These are phyloP conservation scores for Tenodera sinensis DNA, from an alignment of 2,888 invertebrate genomes.

Conservation along the genomic window DNA sequence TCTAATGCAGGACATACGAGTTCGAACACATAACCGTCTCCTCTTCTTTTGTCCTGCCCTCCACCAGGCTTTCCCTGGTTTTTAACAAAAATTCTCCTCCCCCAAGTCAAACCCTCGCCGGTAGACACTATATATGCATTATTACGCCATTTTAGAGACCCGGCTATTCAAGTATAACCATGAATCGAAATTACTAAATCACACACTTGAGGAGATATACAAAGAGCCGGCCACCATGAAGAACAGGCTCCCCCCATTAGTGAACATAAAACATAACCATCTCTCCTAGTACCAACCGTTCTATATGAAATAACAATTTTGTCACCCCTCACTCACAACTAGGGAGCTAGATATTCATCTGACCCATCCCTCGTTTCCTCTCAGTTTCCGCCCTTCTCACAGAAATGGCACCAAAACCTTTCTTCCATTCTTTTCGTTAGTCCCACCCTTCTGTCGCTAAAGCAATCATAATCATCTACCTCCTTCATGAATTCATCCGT, in stretches of 20 bases:
- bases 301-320: not conserved
- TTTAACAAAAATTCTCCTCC: not conserved
- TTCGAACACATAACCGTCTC: not conserved
- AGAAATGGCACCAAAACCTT: slow-evolving; percentile 10
- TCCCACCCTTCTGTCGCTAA: not conserved
- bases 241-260: not conserved
- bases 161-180: not conserved
- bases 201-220: not conserved
- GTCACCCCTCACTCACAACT: not conserved
- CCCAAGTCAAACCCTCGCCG: not conserved
- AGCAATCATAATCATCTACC: not conserved
- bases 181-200: not conserved
- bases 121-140: not conserved
- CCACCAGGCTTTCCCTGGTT: not conserved
- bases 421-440: not conserved
- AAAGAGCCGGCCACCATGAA: not conserved
- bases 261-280: not conserved
- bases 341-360: not conserved
- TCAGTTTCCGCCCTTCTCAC: not conserved
- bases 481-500: not conserved
- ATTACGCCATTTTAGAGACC: not conserved
- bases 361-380: not conserved
- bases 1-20: not conserved
- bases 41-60: not conserved
- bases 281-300: not conserved